Base-by-base conservation (phyloP, 1,140 invertebrate species). In the Sitophilus oryzae region DNA sequence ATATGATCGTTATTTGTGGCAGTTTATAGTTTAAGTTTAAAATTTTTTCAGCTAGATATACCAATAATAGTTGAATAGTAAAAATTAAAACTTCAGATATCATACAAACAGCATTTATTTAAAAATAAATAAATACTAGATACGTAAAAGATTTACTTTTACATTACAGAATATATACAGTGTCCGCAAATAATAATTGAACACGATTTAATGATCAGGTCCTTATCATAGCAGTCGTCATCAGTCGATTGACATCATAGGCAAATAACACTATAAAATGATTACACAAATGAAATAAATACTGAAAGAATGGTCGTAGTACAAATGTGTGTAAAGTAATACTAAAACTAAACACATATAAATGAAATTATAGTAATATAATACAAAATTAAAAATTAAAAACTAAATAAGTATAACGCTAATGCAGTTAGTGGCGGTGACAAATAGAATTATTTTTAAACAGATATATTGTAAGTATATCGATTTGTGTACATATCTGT, bases 191-290 rank as follows among this genome's bases (percentile, higher is more conserved):
- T 5, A 30, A 30, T 6, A 30, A 30, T 11, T 30, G 25, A 30
- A 30, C 25, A 30, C 25, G 11, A 11, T 30, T n/a, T 30, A 11
- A 6, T 5, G 25, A 46, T 58, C 56, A 58, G 21, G 52, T 46
- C 56, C 56, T 38, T 58, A 35, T 19, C 48, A 47, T 58, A 34
- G 48, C 56, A 58, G 56, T 58, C 56, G 49, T 58, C 56, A 41
- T 56, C 46, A 56, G 46, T 56, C 42, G 25, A 34, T 22, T n/a
- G n/a, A 41, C 14, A 18, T 35, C 11, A 54, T 54, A 30, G 11
- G 21, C 10, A 38, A 34, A 21, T 30, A 46, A 35, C 3, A 9
- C 30, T 37, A 46, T 5, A 52, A 44, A 11, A 30, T 20, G n/a
- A 19, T 2, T 36, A 50, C 34, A 23, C 14, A 37, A 18, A 21